phyloP scores from a whole-genome alignment of 2,113 vertebrate species.

The Procavia capensis region DNA sequence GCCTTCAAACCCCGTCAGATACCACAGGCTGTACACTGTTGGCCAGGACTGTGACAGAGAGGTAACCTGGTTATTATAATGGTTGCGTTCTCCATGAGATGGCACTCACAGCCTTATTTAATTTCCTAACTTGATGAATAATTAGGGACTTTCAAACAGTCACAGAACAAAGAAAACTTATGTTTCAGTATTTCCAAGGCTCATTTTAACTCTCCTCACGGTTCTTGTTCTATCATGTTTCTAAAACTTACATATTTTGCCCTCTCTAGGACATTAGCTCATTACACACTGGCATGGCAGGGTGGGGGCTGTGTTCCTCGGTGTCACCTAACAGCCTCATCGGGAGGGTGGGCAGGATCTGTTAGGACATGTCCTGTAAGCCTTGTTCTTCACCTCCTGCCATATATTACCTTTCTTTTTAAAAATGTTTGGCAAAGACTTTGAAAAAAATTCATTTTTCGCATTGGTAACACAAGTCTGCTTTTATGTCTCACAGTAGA shows the following conservation, averaged over 20 bases:
- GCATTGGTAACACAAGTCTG: neutral
- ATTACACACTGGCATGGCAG: fast-evolving
- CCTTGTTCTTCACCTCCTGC: neutral
- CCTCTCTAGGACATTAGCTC: neutral
- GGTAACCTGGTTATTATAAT: fast-evolving
- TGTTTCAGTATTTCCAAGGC: conserved; percentile 15
- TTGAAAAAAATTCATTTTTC: neutral
- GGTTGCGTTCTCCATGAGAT: neutral
- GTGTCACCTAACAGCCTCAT: fast-evolving
- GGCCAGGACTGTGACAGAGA: neutral
- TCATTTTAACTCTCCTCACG: neutral
- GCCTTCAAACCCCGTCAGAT: neutral
- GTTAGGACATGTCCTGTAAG: fast-evolving
- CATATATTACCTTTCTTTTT: neutral
- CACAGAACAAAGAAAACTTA: neutral
- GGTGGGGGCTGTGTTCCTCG: neutral
- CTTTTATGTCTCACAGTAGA: neutral
- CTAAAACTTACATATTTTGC: neutral
- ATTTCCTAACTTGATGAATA: neutral
- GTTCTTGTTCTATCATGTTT: neutral
- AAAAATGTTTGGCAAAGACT: neutral
- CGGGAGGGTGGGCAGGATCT: neutral
- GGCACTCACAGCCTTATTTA: neutral
- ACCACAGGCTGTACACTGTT: neutral
- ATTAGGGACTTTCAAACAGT: neutral